Evolutionary conservation across 2,797 vertebrate genomes (phyloP).

Genomic region (Schizopygopsis malacanthus): DNA sequence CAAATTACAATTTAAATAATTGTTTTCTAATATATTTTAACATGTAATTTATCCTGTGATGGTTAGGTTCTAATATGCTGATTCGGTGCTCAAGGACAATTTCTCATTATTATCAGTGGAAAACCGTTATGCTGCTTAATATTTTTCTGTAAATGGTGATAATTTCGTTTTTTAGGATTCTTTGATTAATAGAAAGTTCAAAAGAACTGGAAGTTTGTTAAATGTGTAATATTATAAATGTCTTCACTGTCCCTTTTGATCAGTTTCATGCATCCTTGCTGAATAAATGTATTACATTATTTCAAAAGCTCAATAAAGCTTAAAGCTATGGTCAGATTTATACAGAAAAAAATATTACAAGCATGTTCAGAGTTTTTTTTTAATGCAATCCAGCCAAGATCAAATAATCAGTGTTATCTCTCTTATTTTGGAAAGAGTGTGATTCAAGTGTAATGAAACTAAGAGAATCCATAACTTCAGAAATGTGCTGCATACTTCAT

Average conservation of each 20-base stretch:
- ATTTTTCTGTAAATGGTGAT: not conserved
- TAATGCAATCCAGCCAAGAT: not conserved
- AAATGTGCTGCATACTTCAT: not conserved
- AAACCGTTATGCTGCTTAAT: not conserved
- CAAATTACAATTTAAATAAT: not conserved
- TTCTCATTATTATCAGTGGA: not conserved
- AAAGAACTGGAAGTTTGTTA: not conserved
- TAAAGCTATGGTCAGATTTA: not conserved
- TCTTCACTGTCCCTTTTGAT: not conserved
- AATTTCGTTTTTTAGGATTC: not conserved
- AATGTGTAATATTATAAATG: not conserved
- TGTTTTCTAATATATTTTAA: not conserved
- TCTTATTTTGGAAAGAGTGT: not conserved
- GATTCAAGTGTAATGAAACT: slow-evolving; percentile 1
- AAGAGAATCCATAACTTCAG: not conserved
- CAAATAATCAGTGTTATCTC: slow-evolving; percentile 2
- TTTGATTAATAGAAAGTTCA: not conserved
- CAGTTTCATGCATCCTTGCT: not conserved
- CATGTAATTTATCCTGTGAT: not conserved
- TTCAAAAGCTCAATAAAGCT: not conserved
- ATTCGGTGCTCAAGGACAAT: not conserved
- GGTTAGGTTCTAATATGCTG: too few relatives aligned
- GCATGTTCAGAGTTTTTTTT: not conserved
- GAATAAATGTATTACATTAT: not conserved
- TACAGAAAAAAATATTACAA: slow-evolving; percentile 3